These are phyloP conservation scores for Germaria angustata DNA, from an alignment of 2,888 invertebrate species.

Conservation along the genomic window DNA sequence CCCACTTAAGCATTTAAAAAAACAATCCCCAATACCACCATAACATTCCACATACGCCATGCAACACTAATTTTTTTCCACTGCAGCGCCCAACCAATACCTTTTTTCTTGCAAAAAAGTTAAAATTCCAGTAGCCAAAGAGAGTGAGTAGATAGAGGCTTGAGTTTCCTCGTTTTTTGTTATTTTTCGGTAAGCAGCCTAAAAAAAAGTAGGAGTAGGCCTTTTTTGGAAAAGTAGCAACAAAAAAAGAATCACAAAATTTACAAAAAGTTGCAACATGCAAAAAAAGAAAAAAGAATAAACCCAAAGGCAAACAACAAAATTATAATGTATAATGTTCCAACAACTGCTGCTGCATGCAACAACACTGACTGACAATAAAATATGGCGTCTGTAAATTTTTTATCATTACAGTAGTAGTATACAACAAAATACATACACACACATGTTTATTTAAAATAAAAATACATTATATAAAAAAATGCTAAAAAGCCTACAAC, in stretches of 20 bases:
- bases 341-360: slow-evolving; percentile 48
- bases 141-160: slow-evolving; percentile 29
- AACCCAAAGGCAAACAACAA: slow-evolving; percentile 62
- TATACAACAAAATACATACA: background rate
- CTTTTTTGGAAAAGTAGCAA: slow-evolving; percentile 34
- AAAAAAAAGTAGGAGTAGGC: slow-evolving; percentile 67
- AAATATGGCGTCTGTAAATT: slow-evolving; percentile 64
- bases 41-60: background rate
- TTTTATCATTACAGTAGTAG: slow-evolving; percentile 45
- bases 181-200: slow-evolving; percentile 46
- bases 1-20: slow-evolving; percentile 76
- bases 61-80: background rate
- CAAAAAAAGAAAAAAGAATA: slow-evolving; percentile 61
- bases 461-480: slow-evolving; percentile 27
- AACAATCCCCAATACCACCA: slow-evolving; percentile 30
- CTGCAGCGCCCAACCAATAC: slow-evolving; percentile 33
- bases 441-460: slow-evolving; percentile 28
- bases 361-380: slow-evolving; percentile 67
- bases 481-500: slow-evolving; percentile 41
- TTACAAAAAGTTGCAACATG: slow-evolving; percentile 31
- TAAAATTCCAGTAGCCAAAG: background rate
- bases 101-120: slow-evolving; percentile 14
- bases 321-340: slow-evolving; percentile 65
- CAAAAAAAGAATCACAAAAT: slow-evolving; percentile 11
- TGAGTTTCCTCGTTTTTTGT: background rate